Conservation (phyloP, 2,797 vertebrate genomes). For the Scleropages formosus region DNA sequence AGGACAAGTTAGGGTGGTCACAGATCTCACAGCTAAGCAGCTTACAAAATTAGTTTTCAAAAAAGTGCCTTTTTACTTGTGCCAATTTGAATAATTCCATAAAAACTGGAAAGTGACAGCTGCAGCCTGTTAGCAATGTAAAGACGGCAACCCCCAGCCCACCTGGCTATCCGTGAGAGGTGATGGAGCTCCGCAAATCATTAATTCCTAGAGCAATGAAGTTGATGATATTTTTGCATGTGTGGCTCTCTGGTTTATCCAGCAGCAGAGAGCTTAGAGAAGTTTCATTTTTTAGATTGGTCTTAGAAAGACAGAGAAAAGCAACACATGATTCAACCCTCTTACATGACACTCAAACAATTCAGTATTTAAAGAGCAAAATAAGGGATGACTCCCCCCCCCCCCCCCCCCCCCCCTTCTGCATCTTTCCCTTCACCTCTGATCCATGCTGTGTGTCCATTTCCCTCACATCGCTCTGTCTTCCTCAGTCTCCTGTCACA, state of each 20-base stretch:
- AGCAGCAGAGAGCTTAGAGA: too few species aligned
- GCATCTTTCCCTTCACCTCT: too few species aligned
- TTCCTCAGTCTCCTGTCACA: conserved; percentile 76
- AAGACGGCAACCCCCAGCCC: neutral
- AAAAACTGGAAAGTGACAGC: neutral
- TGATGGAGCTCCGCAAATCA: too few species aligned
- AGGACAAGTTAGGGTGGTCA: neutral
- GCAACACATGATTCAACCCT: too few species aligned
- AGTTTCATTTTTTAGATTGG: too few species aligned
- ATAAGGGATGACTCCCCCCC: conserved; percentile 33
- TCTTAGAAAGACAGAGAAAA: too few species aligned
- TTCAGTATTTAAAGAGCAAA: too few species aligned
- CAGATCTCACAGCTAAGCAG: neutral
- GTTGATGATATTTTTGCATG: too few species aligned
- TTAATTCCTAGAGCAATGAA: too few species aligned
- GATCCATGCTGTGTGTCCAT: conserved; percentile 48
- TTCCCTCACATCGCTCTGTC: conserved; percentile 78
- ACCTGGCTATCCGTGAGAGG: too few species aligned
- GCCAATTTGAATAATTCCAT: neutral
- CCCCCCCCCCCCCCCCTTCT: conserved; percentile 58
- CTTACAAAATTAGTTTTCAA: neutral
- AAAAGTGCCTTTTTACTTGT: conserved; percentile 1
- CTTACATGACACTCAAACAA: too few species aligned
- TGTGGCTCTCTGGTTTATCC: too few species aligned
- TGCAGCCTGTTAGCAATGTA: neutral